Evolutionary conservation across 2,888 invertebrate species (phyloP), one percentile per base, ranked within the genome.

Genomic region (Caenorhabditis sp.): DNA sequence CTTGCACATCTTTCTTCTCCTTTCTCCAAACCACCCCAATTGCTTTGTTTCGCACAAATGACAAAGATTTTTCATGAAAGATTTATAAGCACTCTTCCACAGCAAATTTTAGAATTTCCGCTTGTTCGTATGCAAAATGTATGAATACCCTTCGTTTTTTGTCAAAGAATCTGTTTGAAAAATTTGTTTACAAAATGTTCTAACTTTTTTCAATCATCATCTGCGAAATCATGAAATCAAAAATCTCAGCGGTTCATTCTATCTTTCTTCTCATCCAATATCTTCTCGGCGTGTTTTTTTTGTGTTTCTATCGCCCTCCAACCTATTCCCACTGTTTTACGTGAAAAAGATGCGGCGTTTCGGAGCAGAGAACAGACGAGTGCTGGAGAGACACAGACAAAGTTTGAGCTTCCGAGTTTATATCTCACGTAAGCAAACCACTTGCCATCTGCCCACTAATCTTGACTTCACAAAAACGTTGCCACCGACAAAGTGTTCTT

Each of bases 381-480:
- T 76, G 67, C 50, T 61, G 18, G 22, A 60, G 76, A 76, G 76
- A 61, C 76, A 44, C 60, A 67, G 76, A 55, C 51, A 76, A 62
- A 70, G 70, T 58, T 70, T 70, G 70, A 70, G 78, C 64, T 78
- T 78, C 64, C 58, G 62, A 78, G 78, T 70, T 78, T 64, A 70
- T 78, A 78, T 78, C 78, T 70, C 78, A 78, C 78, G 78, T 78
- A 78, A 78, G 78, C 78, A 78, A 77, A 78, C 78, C 70, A 69
- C 70, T 78, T 78, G 69, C 68, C 62, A 58, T 62, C 77, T 58
- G 56, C 47, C 40, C 40, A 74, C 72, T 74, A 67, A 74, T 74
- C 74, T 74, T 74, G 35, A 32, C 47, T 40, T 40, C 13, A 13
- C 40, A 13, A 35, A 55, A 67, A 65, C 50, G 15, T 32, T 32